Base-by-base conservation (phyloP, 1,140 invertebrate species). In the Halesus radiatus region DNA sequence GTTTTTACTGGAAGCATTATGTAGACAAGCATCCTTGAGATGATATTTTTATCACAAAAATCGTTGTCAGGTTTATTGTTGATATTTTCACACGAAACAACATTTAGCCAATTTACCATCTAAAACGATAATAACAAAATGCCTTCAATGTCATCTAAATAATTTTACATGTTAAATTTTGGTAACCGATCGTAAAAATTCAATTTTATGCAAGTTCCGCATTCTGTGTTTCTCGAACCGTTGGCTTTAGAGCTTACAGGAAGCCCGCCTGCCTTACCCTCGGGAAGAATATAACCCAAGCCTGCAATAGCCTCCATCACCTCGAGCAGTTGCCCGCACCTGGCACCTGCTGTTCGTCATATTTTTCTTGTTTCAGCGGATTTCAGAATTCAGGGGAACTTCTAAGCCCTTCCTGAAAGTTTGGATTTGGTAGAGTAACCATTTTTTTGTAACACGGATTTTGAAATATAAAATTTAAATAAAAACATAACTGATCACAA, bases 291-390 rank as follows among this genome's bases (percentile, higher is more conserved):
- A 37, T n/a, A 8, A 7, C 32, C 32, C 32, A 6, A 37, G 7
- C 32, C 32, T 8, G 32, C 32, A 8, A 26, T 58, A 50, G 64
- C 72, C 23, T 32, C 23, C 22, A 23, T 64, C 79, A 74, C 74
- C 68, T 77, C 53, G 52, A 53, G 74, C 74, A 80, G 79, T 80
- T 77, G 74, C 20, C 29, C 66, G 70, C 80, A 81, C 80, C 80
- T 81, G 80, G 32, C 32, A 37, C 32, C 76, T 54, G 53, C 68
- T 29, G 79, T 75, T 70, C 68, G 68, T 80, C 79, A 80, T 77
- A 80, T 80, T 76, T 79, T 74, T 79, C 78, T 72, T 79, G 70
- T 79, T 80, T 70, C 72, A 80, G 58, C 72, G 58, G 22, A 62
- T 80, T 79, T 74, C 64, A 23, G 56, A 20, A 15, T 45, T 75